These are phyloP conservation scores for Noctuana brunneofusca DNA, from an alignment of 2,888 invertebrate species.

Conservation along the genomic window DNA sequence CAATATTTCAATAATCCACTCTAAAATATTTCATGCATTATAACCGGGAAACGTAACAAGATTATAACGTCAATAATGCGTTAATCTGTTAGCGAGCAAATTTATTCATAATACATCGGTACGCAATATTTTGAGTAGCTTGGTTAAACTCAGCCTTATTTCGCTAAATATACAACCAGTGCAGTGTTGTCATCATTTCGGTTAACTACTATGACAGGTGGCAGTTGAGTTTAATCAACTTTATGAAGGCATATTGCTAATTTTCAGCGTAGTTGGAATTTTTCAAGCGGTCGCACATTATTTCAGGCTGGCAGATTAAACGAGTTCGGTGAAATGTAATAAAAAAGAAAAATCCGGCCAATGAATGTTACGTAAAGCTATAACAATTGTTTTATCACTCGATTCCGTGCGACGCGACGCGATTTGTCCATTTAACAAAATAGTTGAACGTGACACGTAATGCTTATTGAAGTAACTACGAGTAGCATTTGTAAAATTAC, in stretches of 20 bases:
- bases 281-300: slow-evolving; percentile 11
- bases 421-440: slow-evolving; percentile 27
- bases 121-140: slow-evolving; percentile 18
- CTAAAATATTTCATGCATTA: slow-evolving; percentile 30
- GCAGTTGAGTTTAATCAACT: slow-evolving; percentile 9
- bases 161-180: slow-evolving; percentile 4
- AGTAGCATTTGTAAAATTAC: no score
- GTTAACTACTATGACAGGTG: slow-evolving; percentile 1
- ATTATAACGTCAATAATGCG: slow-evolving; percentile 34
- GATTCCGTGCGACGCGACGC: slow-evolving; percentile 24
- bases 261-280: slow-evolving; percentile 10
- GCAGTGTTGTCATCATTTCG: slow-evolving; percentile 6
- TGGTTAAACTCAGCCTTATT: slow-evolving; percentile 15
- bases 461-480: background rate
- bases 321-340: slow-evolving; percentile 28
- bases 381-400: slow-evolving; percentile 33
- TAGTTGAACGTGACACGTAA: slow-evolving; percentile 17
- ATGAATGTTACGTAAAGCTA: slow-evolving; percentile 26
- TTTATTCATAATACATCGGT: slow-evolving; percentile 30
- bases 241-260: background rate
- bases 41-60: slow-evolving; percentile 25
- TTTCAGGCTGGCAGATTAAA: slow-evolving; percentile 22
- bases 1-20: slow-evolving; percentile 32
- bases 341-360: slow-evolving; percentile 29
- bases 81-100: slow-evolving; percentile 28